These are phyloP conservation scores for Lanistes nyassanus DNA, from an alignment of 1,140 invertebrate species.

Conservation along the genomic window DNA sequence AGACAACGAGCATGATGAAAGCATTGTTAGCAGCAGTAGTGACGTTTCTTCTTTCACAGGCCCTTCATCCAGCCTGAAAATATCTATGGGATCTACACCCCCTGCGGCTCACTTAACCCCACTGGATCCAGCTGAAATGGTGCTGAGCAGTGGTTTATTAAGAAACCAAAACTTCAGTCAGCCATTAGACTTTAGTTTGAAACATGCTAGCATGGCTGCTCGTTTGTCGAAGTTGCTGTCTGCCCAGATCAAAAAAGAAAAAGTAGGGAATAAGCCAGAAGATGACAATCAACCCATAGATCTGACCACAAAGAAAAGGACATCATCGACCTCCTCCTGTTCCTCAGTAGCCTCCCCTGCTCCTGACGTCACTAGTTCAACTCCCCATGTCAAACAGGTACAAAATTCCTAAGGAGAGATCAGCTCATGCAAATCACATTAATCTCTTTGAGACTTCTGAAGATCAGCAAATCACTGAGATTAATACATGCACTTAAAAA, in stretches of 20 bases:
- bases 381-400: not conserved
- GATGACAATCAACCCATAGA: slow-evolving; percentile 53
- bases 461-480: too few relatives aligned
- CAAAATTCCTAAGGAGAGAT: too few relatives aligned
- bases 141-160: too few relatives aligned
- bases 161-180: slow-evolving; percentile 22
- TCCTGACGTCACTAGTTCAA: not conserved
- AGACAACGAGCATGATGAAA: slow-evolving; percentile 18
- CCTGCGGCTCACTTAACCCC: slow-evolving; percentile 49
- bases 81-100: slow-evolving; percentile 18
- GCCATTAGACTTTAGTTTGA: slow-evolving; percentile 86
- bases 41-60: slow-evolving; percentile 18
- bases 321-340: slow-evolving; percentile 1
- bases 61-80: slow-evolving; percentile 8
- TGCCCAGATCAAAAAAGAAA: not conserved
- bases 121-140: not conserved
- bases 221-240: slow-evolving; percentile 1
- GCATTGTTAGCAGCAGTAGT: slow-evolving; percentile 5
- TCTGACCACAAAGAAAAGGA: slow-evolving; percentile 46
- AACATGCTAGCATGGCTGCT: slow-evolving; percentile 63
- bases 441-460: too few relatives aligned
- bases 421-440: too few relatives aligned
- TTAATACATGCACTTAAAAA: too few relatives aligned
- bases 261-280: not conserved
- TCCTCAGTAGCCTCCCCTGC: slow-evolving; percentile 4